Evolutionary conservation across 2,797 vertebrate species (phyloP).

Genomic region (Falco novaeseelandiae): DNA sequence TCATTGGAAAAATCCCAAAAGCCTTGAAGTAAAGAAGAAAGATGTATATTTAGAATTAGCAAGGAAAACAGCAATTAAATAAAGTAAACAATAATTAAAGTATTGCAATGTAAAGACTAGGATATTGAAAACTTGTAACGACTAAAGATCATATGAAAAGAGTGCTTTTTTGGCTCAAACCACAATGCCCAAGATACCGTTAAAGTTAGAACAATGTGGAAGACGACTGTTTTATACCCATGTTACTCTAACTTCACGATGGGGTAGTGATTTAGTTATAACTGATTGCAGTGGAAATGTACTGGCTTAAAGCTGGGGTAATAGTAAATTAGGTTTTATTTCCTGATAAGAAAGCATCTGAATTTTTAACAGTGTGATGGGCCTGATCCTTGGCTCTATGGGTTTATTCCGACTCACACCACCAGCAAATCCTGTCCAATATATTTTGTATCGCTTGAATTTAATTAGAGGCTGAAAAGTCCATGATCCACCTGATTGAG

Average conservation of each 20-base stretch:
- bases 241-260: neutral
- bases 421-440: neutral
- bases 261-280: neutral
- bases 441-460: neutral
- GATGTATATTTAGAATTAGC: conserved; percentile 31
- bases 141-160: neutral
- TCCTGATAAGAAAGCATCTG: neutral
- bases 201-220: neutral
- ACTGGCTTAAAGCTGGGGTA: neutral
- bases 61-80: conserved; percentile 50
- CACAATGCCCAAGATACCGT: neutral
- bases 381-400: neutral
- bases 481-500: neutral
- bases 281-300: neutral
- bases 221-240: neutral
- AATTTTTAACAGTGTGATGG: neutral
- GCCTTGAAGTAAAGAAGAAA: conserved; percentile 2
- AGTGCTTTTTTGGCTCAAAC: neutral
- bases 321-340: neutral
- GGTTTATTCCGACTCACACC: neutral
- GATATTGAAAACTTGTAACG: neutral
- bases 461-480: neutral
- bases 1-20: conserved; percentile 35
- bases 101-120: neutral
- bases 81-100: conserved; percentile 45